Conservation (phyloP, 2,888 invertebrate species). For the Sminthurinus aureus region DNA sequence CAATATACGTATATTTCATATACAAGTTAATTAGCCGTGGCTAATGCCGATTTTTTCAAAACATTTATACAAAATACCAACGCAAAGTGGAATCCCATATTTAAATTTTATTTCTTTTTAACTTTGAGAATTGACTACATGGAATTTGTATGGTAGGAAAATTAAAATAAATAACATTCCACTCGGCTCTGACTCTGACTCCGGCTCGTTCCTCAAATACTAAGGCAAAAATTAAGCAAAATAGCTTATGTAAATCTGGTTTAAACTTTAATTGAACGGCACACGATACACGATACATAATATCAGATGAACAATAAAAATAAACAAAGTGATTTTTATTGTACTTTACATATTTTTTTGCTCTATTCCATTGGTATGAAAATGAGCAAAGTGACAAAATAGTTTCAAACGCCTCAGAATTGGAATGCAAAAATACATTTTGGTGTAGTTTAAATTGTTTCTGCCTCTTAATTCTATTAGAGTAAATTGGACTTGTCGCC, state of each 20-base stretch:
- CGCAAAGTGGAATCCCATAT: background rate
- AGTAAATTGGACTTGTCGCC: too few relatives aligned
- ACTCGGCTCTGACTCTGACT: background rate
- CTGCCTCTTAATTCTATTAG: background rate
- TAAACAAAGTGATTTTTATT: slow-evolving; percentile 8
- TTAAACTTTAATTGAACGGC: background rate
- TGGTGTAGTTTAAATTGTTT: background rate
- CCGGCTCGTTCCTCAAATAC: background rate
- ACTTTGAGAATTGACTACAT: slow-evolving; percentile 10
- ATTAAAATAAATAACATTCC: slow-evolving; percentile 7
- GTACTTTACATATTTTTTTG: background rate
- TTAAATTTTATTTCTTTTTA: slow-evolving; percentile 37
- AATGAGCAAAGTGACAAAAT: too few relatives aligned
- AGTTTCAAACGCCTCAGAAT: too few relatives aligned
- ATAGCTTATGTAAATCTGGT: background rate
- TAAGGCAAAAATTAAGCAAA: background rate
- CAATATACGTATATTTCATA: too few relatives aligned
- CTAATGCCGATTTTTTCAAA: background rate
- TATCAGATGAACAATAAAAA: too few relatives aligned
- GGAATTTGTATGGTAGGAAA: background rate
- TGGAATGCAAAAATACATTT: background rate
- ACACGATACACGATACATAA: too few relatives aligned
- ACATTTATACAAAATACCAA: background rate
- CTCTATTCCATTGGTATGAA: background rate
- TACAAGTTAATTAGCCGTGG: too few relatives aligned